Evolutionary conservation across 2,113 vertebrate species (phyloP), one percentile per base, ranked within the genome.

Genomic region (Nothocercus nigrocapillus): DNA sequence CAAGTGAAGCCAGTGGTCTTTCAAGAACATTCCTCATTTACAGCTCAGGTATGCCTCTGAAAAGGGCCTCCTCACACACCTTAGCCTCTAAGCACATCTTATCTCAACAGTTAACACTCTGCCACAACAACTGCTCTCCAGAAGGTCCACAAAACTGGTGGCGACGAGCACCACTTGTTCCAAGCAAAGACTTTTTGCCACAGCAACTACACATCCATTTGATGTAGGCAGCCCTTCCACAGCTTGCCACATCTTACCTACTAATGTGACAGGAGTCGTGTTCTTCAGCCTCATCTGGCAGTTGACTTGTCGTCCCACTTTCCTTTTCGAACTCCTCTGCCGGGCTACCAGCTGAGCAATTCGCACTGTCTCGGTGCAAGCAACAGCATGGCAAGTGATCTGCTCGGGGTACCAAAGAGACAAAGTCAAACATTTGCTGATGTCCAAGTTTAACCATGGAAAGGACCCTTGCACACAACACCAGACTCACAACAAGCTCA

Each of bases 341-440:
- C 96, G 97, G 40, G 99, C 98, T 79, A 99, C 99, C 67, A 99
- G 96, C 84, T 99, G 98, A 78, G 99, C 98, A 44, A 99, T 98
- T 85, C 98, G 97, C 51, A 97, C 97, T 0, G 99, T 99, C 91
- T 99, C 99, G 56, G 96, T 83, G 91, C 98, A 98, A 40, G 98
- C 96, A 51, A 98, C 96, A 28, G 99, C 99, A 73, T 98, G 98
- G 97, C 99, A 99, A 74, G 90, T 92, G 7, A 98, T 34, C 99
- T 99, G 63, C 40, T 93, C 12, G 92, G 49, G 74, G 70, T 3
- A 86, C 62, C 54, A 77, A 95, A 27, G 22, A 13, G 10, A 64
- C 34, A 59, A 38, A 12, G 4, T 14, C 13, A 80, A 88, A 28
- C 13, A 47, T 56, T 59, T 92, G 85, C 38, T 59, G 21, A 93